A percentile compares a stretch with the other conserved stretches of the same genome.
phyloP scores from a whole-genome alignment of 2,888 invertebrate species.

The Acrocyrtus sp. region DNA sequence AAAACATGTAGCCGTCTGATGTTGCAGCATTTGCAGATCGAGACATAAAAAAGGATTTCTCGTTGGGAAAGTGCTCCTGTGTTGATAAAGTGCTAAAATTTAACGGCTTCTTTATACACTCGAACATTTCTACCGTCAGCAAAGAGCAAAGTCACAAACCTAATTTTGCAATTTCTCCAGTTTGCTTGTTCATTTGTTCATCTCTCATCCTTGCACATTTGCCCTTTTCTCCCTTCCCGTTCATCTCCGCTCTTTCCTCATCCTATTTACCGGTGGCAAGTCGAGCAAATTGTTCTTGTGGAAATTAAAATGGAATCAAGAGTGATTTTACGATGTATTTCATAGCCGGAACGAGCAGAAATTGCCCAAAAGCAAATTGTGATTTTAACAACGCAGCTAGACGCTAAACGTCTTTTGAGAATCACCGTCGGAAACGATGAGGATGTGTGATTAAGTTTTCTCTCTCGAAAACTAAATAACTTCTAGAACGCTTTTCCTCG shows the following conservation, averaged over 20 bases:
- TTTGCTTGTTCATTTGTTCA: background rate
- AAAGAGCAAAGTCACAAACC: background rate
- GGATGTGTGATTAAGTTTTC: constrained; percentile 39
- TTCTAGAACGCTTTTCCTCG: too few relatives aligned
- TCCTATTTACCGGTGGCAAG: background rate
- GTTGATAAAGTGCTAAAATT: too few relatives aligned
- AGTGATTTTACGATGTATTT: constrained; percentile 17
- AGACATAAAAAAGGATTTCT: too few relatives aligned
- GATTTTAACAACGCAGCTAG: background rate
- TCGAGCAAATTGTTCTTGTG: constrained; percentile 21
- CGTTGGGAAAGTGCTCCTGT: too few relatives aligned
- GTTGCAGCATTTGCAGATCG: too few relatives aligned
- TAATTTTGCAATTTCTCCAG: background rate
- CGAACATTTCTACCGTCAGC: too few relatives aligned
- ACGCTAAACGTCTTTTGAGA: background rate
- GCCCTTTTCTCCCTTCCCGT: background rate
- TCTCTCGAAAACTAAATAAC: background rate
- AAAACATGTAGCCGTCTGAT: background rate
- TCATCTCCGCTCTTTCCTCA: background rate
- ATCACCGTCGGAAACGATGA: background rate
- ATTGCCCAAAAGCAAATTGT: background rate
- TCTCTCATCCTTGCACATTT: background rate
- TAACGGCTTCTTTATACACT: too few relatives aligned
- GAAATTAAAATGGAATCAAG: constrained; percentile 35
- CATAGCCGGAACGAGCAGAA: background rate